A percentile compares a stretch with the other conserved stretches of the same genome.
These are phyloP conservation scores for Dryococelus australis DNA, from an alignment of 2,888 invertebrate genomes.

Conservation along the genomic window DNA sequence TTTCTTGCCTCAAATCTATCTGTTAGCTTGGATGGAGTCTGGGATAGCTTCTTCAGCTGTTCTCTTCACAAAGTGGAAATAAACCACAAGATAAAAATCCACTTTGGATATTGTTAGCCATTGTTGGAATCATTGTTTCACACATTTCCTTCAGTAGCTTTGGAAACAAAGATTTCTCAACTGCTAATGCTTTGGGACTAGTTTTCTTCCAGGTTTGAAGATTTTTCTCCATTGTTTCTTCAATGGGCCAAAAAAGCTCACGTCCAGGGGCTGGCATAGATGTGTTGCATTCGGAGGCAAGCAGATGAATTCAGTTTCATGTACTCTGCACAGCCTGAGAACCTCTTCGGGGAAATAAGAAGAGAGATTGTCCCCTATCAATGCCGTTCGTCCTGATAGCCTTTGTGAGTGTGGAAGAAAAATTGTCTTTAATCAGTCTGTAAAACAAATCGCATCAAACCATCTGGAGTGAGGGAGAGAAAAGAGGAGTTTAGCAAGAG, in stretches of 20 bases:
- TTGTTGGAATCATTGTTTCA: too few relatives aligned
- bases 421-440: too few relatives aligned
- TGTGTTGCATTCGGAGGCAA: slow-evolving; percentile 29
- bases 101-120: too few relatives aligned
- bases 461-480: too few relatives aligned
- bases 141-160: too few relatives aligned
- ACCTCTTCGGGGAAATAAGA: slow-evolving; percentile 27
- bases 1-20: background rate
- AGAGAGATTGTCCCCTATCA: slow-evolving; percentile 30
- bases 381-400: background rate
- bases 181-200: too few relatives aligned
- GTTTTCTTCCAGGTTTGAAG: too few relatives aligned
- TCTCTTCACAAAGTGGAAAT: background rate
- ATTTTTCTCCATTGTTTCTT: too few relatives aligned
- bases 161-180: too few relatives aligned
- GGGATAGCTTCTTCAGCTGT: background rate
- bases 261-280: too few relatives aligned
- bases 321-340: background rate
- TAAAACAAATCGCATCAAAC: slow-evolving; percentile 5
- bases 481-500: too few relatives aligned
- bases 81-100: slow-evolving; percentile 18
- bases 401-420: background rate
- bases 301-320: slow-evolving; percentile 20
- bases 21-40: background rate
- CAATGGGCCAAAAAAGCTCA: too few relatives aligned